Base-by-base conservation (phyloP, 1,140 invertebrate genomes). In the Ditylenchus dipsaci region DNA sequence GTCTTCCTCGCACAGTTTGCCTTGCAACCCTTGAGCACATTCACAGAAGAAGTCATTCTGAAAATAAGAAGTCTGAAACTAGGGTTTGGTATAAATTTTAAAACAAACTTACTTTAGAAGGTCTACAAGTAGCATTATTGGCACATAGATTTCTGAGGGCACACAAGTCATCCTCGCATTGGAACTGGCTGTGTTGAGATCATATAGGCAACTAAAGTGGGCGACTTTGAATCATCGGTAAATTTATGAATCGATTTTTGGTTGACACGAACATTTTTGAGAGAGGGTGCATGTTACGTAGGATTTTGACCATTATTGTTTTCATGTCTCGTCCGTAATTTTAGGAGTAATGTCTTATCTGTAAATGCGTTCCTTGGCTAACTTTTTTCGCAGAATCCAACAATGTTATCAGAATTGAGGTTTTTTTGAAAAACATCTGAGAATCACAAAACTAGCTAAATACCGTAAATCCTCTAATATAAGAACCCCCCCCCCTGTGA, bases 1-100 rank as follows among this genome's bases (percentile, higher is more conserved):
- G 63, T 49, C 38, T 29, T 59, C 38, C 13, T 65, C 63, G n/a
- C 63, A 65, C 33, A 59, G 19, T 27, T 65, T 56, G 7, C 63
- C 63, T 13, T 29, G n/a, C 19, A 27, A 61, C 1, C 57, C 63
- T 29, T 59, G 26, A 19, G 21, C 23, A 65, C 63, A 65, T 23
- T 65, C 63, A 38, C 63, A 65, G 21, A 65, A 56, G 57, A 59
- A 65, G 27, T 65, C 42, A 23, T 29, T 38, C 63, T 65, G 59
- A 5, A 43, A 7, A 53, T 17, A 3, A 3, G 15, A 23, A 7
- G 47, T 61, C 15, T 23, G 15, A 17, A 38, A 5, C 3, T 21
- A 45, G 47, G 3, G 29, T 23, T 19, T 17, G 59, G 15, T 11
- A 23, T 30, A 61, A 61, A 43, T 19, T 61, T 21, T 3, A 3